phyloP scores from a whole-genome alignment of 2,797 vertebrate species.

The Mycteria americana region DNA sequence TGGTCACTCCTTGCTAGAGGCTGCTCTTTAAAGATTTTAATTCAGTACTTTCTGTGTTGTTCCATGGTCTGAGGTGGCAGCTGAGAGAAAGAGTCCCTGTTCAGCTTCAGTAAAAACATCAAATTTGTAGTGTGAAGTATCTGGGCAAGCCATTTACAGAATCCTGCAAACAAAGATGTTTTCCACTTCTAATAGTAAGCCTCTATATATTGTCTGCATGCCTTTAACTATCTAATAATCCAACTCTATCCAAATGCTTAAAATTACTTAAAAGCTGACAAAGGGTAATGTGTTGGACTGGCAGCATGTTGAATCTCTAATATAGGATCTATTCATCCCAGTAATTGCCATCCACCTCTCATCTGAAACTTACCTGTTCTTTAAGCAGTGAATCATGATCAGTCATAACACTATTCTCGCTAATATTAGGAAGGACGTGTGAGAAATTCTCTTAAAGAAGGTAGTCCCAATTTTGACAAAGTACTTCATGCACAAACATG shows the following conservation, averaged over 20 bases:
- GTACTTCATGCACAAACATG: neutral
- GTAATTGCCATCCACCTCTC: neutral
- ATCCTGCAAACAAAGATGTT: neutral
- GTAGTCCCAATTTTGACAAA: neutral
- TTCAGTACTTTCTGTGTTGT: neutral
- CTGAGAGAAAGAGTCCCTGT: neutral
- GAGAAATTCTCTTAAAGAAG: neutral
- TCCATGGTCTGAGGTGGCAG: neutral
- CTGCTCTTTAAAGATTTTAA: neutral
- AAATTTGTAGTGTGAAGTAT: neutral
- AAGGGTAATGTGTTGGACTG: neutral
- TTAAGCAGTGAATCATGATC: neutral
- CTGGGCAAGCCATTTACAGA: neutral
- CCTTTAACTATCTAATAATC: neutral
- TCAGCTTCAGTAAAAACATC: neutral
- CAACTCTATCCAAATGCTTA: neutral
- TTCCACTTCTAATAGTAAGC: neutral
- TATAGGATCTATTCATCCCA: neutral
- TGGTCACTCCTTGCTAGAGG: neutral
- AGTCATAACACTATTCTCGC: neutral
- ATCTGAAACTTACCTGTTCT: neutral
- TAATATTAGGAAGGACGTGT: neutral
- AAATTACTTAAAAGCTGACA: neutral
- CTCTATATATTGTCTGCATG: neutral
- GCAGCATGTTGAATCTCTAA: neutral